phyloP scores from a whole-genome alignment of 2,113 vertebrate species.

The Isurus oxyrinchus region DNA sequence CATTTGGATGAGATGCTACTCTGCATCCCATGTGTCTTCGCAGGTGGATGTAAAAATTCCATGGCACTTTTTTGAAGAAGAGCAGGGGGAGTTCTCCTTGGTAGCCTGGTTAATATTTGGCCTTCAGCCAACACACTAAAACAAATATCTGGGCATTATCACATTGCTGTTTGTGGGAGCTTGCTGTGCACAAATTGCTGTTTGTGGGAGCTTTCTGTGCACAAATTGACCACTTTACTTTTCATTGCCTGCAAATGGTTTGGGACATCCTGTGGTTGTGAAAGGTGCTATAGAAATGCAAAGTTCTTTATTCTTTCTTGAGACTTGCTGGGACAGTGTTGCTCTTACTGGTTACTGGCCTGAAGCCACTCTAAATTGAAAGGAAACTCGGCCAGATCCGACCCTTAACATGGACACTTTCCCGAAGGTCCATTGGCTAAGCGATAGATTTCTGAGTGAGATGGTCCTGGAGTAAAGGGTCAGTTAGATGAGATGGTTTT shows the following conservation, averaged over 20 bases:
- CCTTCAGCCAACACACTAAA: no score
- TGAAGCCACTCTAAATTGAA: not conserved
- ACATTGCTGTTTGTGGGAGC: not conserved
- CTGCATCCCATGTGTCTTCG: not conserved
- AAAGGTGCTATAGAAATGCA: not conserved
- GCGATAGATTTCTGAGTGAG: not conserved
- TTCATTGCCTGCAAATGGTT: not conserved
- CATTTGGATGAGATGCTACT: not conserved
- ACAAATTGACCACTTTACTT: not conserved
- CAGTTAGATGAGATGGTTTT: not conserved
- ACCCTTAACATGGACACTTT: not conserved
- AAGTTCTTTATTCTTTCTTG: not conserved
- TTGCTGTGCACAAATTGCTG: not conserved
- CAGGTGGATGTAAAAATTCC: no score
- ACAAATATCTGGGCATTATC: no score
- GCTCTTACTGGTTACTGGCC: not conserved
- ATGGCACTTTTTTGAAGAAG: no score
- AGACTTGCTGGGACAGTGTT: not conserved
- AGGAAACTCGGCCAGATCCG: not conserved
- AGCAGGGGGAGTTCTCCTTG: no score
- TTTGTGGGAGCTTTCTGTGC: no score
- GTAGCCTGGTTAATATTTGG: no score
- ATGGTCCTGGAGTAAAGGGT: not conserved
- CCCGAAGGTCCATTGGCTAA: not conserved
- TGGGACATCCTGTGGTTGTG: not conserved